These are phyloP conservation scores for Cossypha caffra DNA, from an alignment of 2,797 vertebrate genomes.

Conservation along the genomic window DNA sequence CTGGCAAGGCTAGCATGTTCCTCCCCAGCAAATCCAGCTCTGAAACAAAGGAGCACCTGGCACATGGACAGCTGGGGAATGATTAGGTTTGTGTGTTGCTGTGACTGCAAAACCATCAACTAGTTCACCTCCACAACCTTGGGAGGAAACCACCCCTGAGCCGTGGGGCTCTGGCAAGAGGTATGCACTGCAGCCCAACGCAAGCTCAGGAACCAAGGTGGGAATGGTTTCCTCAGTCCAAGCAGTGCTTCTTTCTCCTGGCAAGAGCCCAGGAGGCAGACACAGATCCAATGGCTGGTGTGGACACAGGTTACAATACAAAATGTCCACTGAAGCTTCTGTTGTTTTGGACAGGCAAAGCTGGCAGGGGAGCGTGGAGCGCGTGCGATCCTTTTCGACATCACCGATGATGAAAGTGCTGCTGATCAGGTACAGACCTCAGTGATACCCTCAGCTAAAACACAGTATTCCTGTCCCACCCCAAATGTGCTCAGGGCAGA, in stretches of 20 bases:
- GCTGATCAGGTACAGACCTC: slow-evolving; percentile 84
- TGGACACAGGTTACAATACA: neutral
- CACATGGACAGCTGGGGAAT: fast-evolving
- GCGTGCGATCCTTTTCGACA: slow-evolving; percentile 93
- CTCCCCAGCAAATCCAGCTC: neutral
- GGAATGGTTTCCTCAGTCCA: neutral
- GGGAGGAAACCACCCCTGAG: neutral
- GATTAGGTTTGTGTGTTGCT: neutral
- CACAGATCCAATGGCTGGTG: fast-evolving
- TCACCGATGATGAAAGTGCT: slow-evolving; percentile 88
- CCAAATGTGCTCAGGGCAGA: neutral
- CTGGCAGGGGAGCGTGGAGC: slow-evolving; percentile 93
- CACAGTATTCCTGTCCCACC: neutral
- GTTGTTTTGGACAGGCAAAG: slow-evolving; percentile 83
- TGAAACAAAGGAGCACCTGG: neutral
- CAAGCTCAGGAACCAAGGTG: neutral
- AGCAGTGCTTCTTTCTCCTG: neutral
- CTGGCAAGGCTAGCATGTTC: neutral
- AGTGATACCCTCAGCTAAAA: neutral
- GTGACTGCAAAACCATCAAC: neutral
- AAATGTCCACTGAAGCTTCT: neutral
- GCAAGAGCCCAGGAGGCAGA: neutral
- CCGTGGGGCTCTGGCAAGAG: neutral
- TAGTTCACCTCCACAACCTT: neutral
- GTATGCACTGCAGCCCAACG: neutral